phyloP scores from a whole-genome alignment of 2,113 vertebrate genomes.

The Microtus montanus region DNA sequence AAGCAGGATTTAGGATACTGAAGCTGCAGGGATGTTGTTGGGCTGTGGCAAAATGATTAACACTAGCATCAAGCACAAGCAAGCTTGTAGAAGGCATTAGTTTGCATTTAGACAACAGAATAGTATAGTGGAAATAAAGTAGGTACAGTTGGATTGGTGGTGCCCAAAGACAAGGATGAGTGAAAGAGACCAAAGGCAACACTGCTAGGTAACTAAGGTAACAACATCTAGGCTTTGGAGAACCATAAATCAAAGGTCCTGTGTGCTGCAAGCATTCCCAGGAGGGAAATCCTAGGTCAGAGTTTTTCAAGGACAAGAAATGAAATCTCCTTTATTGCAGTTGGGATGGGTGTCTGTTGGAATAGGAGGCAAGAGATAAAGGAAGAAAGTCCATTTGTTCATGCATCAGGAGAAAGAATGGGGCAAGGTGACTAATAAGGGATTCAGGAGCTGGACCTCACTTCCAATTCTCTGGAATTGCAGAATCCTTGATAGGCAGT shows the following conservation, averaged over 20 bases:
- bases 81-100: neutral
- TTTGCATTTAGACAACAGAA: conserved; percentile 45
- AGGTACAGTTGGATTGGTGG: neutral
- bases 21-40: neutral
- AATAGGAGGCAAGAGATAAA: conserved; percentile 20
- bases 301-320: conserved; percentile 84
- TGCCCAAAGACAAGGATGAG: conserved; percentile 18
- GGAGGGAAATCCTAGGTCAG: conserved; percentile 71
- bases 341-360: conserved; percentile 72
- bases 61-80: neutral
- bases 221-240: conserved; percentile 88
- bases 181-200: conserved; percentile 1
- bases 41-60: neutral
- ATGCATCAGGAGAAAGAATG: conserved; percentile 55
- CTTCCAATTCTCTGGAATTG: conserved; percentile 36
- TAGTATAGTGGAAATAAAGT: conserved; percentile 52
- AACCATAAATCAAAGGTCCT: conserved; percentile 88
- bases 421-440: conserved; percentile 35
- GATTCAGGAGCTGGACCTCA: neutral
- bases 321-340: conserved; percentile 84
- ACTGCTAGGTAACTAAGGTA: conserved; percentile 87
- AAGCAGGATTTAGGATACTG: neutral
- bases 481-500: neutral
- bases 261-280: conserved; percentile 85
- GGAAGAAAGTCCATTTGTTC: neutral